Conservation (phyloP, 2,888 invertebrate species). For the Ichneumon xanthorius region DNA sequence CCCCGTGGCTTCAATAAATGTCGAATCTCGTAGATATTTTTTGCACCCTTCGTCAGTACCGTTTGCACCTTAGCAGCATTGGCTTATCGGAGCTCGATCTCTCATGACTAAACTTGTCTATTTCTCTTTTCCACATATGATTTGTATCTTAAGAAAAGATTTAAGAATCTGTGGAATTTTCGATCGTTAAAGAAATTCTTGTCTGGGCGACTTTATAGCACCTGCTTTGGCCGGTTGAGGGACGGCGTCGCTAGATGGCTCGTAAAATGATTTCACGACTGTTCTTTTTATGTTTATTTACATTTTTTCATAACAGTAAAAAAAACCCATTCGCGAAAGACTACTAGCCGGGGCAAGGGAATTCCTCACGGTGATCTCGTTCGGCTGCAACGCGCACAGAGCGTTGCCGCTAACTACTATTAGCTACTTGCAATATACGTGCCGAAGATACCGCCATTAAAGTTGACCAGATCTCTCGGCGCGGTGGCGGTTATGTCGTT, state of each 20-base stretch:
- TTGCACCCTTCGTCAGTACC: constrained; percentile 3
- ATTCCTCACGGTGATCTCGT: not conserved
- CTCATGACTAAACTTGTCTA: constrained; percentile 30
- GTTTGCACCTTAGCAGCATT: not conserved
- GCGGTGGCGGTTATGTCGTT: constrained; percentile 58
- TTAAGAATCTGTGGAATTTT: constrained; percentile 38
- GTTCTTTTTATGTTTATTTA: constrained; percentile 37
- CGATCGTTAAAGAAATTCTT: constrained; percentile 52
- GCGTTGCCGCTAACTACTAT: constrained; percentile 3
- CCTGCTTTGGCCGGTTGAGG: constrained; percentile 41
- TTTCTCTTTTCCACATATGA: constrained; percentile 15
- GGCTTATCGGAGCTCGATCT: constrained; percentile 40
- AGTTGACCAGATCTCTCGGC: constrained; percentile 40
- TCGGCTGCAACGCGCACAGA: not conserved
- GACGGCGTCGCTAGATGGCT: constrained; percentile 37
- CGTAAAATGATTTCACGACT: constrained; percentile 59
- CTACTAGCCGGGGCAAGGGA: not conserved
- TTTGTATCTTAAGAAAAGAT: constrained; percentile 8
- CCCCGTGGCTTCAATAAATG: constrained; percentile 32
- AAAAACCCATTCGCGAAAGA: not conserved
- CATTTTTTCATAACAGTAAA: constrained; percentile 35
- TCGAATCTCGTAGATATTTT: constrained; percentile 27
- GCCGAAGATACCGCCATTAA: constrained; percentile 39
- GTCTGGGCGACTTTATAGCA: constrained; percentile 42
- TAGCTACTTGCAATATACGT: constrained; percentile 11